Base-by-base conservation (phyloP, 1,140 invertebrate species). In the Archivesica marissinica region DNA sequence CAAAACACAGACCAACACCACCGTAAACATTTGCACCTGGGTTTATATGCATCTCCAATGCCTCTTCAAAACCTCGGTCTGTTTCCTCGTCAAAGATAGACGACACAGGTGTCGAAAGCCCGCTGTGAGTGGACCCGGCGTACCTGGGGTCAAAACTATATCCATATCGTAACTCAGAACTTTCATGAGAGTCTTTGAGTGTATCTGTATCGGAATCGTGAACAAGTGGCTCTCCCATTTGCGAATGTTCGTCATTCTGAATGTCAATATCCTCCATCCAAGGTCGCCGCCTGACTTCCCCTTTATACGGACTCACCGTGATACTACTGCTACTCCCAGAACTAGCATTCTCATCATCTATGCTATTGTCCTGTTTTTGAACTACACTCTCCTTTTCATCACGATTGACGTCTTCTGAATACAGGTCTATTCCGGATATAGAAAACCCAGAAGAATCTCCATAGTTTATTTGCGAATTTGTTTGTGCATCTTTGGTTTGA, bases 1-100 rank as follows among this genome's bases (percentile, higher is more conserved):
- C 88, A 61, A 89, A 89, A 83, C 79, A 85, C 47, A 85, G 17
- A 20, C 83, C 85, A 13, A 87, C 56, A 7, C 75, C 54, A n/a
- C 85, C 85, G 59, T 85, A 85, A n/a, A 84, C 39, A n/a, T 54
- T 66, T 1, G 28, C 17, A 15, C 75, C 54, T 0, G 79, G 23
- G n/a, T 39, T 72, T 23, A 86, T 75, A 68, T 86, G 74, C 52
- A 59, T 4, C 4, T 86, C 82, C 4, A 89, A 52, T 4, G 88
- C 86, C 13, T 87, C 83, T 30, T 89, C 88, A 52, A 87, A 87
- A 15, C 83, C 83, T 13, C 79, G 25, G 7, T 89, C 88, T 13
- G 79, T 87, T 30, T 87, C 88, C 7, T 86, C 80, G 30, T 87
- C 88, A 64, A 88, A 88, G 44, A 84, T 64, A 35, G 81, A 84